Evolutionary conservation across 2,888 invertebrate genomes (phyloP).

Genomic region (Ochropleura leucogaster): DNA sequence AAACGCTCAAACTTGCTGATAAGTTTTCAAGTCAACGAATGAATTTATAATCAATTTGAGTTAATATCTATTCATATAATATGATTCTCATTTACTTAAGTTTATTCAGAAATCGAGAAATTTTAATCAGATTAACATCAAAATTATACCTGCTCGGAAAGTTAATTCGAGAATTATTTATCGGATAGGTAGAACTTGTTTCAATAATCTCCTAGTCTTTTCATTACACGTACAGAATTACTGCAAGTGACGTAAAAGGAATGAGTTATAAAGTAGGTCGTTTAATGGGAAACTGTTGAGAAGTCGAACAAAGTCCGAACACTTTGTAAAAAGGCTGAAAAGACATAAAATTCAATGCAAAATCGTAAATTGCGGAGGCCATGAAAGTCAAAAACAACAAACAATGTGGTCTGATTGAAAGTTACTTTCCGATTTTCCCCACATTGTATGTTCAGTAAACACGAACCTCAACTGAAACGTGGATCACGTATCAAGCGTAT

Average conservation of each 20-base stretch:
- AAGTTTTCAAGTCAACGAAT: not conserved
- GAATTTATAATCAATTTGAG: not conserved
- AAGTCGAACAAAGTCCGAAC: not conserved
- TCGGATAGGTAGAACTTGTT: not conserved
- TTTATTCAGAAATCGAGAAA: not conserved
- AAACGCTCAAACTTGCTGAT: not conserved
- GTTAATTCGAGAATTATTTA: no score
- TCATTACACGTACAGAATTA: not conserved
- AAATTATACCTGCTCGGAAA: not conserved
- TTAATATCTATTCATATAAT: not conserved
- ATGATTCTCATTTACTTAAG: not conserved
- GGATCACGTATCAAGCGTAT: constrained; percentile 37
- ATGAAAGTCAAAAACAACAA: constrained; percentile 39
- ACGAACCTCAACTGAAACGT: constrained; percentile 23
- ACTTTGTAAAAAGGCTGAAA: not conserved
- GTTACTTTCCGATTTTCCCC: constrained; percentile 28
- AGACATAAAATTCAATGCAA: not conserved
- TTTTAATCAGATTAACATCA: not conserved
- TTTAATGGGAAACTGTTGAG: not conserved
- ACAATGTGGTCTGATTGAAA: constrained; percentile 29
- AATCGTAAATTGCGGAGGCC: constrained; percentile 19
- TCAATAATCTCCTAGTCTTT: not conserved
- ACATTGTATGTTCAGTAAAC: constrained; percentile 47
- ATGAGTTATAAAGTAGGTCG: not conserved
- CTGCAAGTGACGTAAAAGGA: constrained; percentile 7